phyloP scores from a whole-genome alignment of 2,888 invertebrate genomes.

The Drosophila setosimentum region DNA sequence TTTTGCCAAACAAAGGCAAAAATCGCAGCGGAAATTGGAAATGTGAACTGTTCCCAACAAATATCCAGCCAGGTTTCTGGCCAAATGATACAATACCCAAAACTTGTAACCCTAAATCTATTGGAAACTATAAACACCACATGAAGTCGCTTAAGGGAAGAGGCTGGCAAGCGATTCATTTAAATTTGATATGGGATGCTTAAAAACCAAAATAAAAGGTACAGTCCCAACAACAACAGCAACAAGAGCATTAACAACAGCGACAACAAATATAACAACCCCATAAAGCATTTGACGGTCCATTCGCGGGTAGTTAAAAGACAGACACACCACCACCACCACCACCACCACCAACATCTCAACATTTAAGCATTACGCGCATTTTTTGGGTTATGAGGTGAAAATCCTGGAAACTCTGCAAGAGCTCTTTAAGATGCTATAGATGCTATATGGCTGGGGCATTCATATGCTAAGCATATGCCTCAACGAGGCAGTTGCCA shows the following conservation, averaged over 20 bases:
- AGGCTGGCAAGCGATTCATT: constrained; percentile 68
- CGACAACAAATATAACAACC: constrained; percentile 62
- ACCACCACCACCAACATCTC: constrained; percentile 40
- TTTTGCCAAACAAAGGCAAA: constrained; percentile 72
- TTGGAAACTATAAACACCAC: constrained; percentile 56
- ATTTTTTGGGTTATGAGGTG: constrained; percentile 77
- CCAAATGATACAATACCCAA: constrained; percentile 2
- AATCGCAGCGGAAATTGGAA: constrained; percentile 58
- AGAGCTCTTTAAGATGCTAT: constrained; percentile 61
- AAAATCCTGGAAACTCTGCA: constrained; percentile 59
- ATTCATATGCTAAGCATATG: constrained; percentile 60
- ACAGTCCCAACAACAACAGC: constrained; percentile 33
- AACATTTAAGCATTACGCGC: constrained; percentile 12
- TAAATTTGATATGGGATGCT: constrained; percentile 79
- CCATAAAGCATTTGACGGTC: constrained; percentile 75
- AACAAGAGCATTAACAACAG: constrained; percentile 5
- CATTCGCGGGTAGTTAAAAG: constrained; percentile 76
- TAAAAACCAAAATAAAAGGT: constrained; percentile 42
- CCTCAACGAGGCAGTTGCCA: constrained; percentile 49
- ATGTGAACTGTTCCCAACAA: constrained; percentile 40
- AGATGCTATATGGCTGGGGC: constrained; percentile 4
- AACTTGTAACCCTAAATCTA: constrained; percentile 68
- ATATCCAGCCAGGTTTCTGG: constrained; percentile 1
- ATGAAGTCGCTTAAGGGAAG: constrained; percentile 60
- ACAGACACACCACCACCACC: constrained; percentile 56